A percentile compares a stretch with the other conserved stretches of the same genome.
These are phyloP conservation scores for Planiliza haematocheilus DNA, from an alignment of 2,113 vertebrate genomes.

Conservation along the genomic window DNA sequence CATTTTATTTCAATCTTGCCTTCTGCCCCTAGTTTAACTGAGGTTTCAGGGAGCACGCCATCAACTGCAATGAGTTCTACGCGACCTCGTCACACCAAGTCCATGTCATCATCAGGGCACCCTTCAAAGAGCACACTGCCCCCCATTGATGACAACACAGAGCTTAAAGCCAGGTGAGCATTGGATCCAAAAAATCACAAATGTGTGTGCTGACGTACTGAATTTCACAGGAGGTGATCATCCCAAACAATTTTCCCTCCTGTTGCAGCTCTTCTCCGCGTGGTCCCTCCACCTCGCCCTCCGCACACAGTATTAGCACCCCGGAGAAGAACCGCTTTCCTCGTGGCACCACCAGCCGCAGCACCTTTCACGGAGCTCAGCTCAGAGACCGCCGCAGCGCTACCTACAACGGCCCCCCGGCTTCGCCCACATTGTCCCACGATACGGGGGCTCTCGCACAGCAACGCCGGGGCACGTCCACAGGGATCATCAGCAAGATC, in stretches of 20 bases:
- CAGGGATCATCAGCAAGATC: constrained; percentile 96
- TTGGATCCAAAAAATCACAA: neutral
- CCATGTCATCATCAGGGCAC: constrained; percentile 98
- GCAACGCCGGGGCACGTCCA: constrained; percentile 93
- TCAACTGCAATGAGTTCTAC: constrained; percentile 85
- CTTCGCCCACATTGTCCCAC: constrained; percentile 91
- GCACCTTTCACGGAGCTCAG: constrained; percentile 98
- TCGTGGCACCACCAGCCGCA: constrained; percentile 95
- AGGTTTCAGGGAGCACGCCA: constrained; percentile 91
- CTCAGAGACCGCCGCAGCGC: constrained; percentile 95
- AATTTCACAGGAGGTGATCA: neutral
- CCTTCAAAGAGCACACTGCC: constrained; percentile 95
- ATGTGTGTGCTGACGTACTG: neutral
- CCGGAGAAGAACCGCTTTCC: constrained; percentile 97
- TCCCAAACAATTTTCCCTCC: neutral
- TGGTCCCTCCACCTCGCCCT: constrained; percentile 93
- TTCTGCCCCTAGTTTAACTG: constrained; percentile 86
- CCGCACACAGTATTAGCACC: constrained; percentile 96
- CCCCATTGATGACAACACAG: constrained; percentile 94
- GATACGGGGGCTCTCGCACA: constrained; percentile 92
- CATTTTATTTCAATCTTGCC: neutral
- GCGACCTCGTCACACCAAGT: constrained; percentile 97
- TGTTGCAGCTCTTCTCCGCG: constrained; percentile 85
- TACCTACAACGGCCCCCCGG: constrained; percentile 95
- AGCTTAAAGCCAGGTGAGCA: constrained; percentile 90